A percentile compares a stretch with the other conserved stretches of the same genome.
Evolutionary conservation across 2,797 vertebrate species (phyloP).

Genomic region (Amphiprion clarkii): DNA sequence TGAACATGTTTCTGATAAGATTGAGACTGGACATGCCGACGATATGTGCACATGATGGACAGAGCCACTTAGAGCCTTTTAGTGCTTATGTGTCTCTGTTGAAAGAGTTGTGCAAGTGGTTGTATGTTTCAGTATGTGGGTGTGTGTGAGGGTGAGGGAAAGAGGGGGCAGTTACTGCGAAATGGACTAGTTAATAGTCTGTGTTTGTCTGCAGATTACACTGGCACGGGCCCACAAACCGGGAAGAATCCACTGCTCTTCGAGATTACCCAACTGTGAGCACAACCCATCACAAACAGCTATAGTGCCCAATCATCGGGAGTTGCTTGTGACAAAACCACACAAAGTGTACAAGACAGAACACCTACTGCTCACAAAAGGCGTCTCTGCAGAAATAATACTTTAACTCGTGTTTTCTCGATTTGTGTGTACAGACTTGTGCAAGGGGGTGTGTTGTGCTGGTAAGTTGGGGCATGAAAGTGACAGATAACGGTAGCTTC

Average conservation of each 20-base stretch:
- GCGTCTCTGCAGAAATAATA: constrained; percentile 41
- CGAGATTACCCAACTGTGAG: constrained; percentile 67
- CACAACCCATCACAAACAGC: constrained; percentile 52
- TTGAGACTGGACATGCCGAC: constrained; percentile 34
- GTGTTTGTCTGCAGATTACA: constrained; percentile 61
- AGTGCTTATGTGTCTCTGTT: constrained; percentile 46
- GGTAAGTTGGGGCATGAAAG: constrained; percentile 53
- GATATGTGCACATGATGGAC: constrained; percentile 35
- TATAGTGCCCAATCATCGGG: constrained; percentile 28
- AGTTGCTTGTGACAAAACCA: constrained; percentile 30
- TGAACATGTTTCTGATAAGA: constrained; percentile 58
- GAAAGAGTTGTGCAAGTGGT: constrained; percentile 10
- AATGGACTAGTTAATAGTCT: constrained; percentile 65
- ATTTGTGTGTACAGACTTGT: constrained; percentile 74
- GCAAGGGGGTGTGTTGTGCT: constrained; percentile 51
- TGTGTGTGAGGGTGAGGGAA: constrained; percentile 14
- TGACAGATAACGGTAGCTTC: constrained; percentile 85
- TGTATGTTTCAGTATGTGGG: constrained; percentile 49
- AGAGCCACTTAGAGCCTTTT: constrained; percentile 31
- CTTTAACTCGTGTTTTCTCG: constrained; percentile 43
- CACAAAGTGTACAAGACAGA: constrained; percentile 14
- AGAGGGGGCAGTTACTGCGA: constrained; percentile 39
- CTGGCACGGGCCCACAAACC: constrained; percentile 57
- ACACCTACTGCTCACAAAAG: constrained; percentile 8
- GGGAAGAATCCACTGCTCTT: constrained; percentile 60